A percentile compares a stretch with the other conserved stretches of the same genome.
These are phyloP conservation scores for Dromococcyx pavoninus DNA, from an alignment of 2,797 vertebrate species.

Conservation along the genomic window DNA sequence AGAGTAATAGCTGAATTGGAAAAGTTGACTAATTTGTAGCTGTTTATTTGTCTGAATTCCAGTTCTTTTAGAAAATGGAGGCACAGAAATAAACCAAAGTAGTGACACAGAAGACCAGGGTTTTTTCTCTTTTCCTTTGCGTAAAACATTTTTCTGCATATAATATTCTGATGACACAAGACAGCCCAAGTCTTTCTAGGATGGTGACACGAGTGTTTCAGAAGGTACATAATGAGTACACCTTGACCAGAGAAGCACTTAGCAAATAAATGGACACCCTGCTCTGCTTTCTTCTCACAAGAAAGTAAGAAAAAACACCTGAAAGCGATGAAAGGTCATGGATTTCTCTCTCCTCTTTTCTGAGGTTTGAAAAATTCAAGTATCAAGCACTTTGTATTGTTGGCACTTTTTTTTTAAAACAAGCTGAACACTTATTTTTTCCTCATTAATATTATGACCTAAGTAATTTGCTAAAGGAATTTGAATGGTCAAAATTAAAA, in stretches of 20 bases:
- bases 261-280: constrained; percentile 32
- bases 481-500: not conserved
- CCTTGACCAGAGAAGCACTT: constrained; percentile 36
- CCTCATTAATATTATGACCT: too few relatives aligned
- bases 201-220: not conserved
- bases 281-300: not conserved
- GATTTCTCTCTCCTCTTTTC: constrained; percentile 29
- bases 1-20: constrained; percentile 38
- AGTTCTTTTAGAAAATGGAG: not conserved
- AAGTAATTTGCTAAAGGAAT: not conserved
- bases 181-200: constrained; percentile 24
- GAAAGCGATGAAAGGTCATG: constrained; percentile 48
- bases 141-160: not conserved
- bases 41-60: not conserved
- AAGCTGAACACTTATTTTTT: not conserved
- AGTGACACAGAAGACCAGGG: not conserved
- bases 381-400: not conserved
- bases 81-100: not conserved
- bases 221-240: not conserved
- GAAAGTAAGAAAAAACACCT: not conserved
- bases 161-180: not conserved
- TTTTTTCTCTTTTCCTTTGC: not conserved
- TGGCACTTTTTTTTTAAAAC: not conserved
- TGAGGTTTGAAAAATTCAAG: constrained; percentile 8
- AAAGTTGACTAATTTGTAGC: constrained; percentile 56